Conservation (phyloP, 2,113 vertebrate species). For the Ceyx cyanopectus region DNA sequence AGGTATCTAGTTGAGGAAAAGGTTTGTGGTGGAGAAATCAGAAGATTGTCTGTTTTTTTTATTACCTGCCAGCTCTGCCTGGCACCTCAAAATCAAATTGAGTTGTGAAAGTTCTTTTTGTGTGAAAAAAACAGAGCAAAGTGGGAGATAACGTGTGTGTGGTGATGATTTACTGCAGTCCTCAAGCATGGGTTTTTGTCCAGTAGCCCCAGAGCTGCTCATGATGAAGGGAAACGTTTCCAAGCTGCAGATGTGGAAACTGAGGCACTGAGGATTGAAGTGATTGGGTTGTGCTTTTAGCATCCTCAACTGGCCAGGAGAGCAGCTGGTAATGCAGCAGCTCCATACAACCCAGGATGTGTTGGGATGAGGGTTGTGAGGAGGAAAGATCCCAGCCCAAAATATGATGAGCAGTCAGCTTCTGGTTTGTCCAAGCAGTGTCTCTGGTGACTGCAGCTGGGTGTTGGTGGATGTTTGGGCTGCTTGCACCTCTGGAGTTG, state of each 20-base stretch:
- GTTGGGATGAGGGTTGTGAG: too few species aligned
- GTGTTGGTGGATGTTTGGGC: not conserved
- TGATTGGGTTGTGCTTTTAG: too few species aligned
- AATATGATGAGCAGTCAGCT: not conserved
- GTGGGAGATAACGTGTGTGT: not conserved
- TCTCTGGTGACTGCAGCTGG: not conserved
- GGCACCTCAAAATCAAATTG: constrained; percentile 39
- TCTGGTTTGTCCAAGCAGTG: not conserved
- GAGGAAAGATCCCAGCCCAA: not conserved
- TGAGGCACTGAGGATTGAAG: not conserved
- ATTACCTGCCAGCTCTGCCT: not conserved
- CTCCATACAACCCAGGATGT: too few species aligned
- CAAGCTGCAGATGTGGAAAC: not conserved
- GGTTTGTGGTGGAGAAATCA: not conserved
- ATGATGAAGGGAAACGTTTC: not conserved
- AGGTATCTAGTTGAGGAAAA: not conserved
- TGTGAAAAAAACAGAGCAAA: not conserved
- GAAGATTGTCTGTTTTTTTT: not conserved
- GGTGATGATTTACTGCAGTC: not conserved
- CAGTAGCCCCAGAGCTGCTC: not conserved
- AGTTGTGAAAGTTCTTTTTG: constrained; percentile 9
- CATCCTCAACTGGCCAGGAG: not conserved
- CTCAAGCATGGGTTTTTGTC: not conserved
- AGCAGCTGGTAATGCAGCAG: too few species aligned
- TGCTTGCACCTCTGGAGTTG: not conserved